phyloP scores from a whole-genome alignment of 1,140 invertebrate genomes.

The Arion vulgaris region DNA sequence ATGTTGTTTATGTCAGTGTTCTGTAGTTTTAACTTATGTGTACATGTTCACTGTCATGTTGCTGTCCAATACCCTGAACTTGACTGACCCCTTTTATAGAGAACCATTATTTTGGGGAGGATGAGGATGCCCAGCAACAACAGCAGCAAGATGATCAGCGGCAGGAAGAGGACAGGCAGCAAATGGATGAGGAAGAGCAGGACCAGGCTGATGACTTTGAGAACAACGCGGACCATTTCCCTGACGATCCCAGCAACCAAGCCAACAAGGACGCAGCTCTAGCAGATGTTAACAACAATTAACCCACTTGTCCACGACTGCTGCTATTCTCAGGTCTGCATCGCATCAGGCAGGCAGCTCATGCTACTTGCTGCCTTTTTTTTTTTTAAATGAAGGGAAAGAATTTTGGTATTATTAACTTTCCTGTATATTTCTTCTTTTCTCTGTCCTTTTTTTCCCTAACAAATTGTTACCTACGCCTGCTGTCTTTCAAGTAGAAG shows the following conservation, averaged over 20 bases:
- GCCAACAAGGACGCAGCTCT: background rate
- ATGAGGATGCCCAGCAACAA: background rate
- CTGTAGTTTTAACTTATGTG: no score
- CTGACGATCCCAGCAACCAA: background rate
- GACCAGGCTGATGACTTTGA: background rate
- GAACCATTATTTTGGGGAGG: constrained; percentile 32
- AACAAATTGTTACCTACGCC: no score
- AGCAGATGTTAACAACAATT: background rate
- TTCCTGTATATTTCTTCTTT: no score
- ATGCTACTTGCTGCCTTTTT: background rate
- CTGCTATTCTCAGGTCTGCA: background rate
- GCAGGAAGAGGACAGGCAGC: background rate
- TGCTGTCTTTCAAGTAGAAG: no score
- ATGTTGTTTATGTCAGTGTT: no score
- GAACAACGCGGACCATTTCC: background rate
- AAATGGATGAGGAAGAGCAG: constrained; percentile 5
- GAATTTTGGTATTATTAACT: background rate
- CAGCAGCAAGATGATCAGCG: background rate
- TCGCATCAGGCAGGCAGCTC: background rate
- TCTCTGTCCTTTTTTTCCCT: background rate
- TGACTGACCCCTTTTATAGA: constrained; percentile 21
- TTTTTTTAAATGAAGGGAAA: background rate
- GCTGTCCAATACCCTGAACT: background rate
- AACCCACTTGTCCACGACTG: background rate
- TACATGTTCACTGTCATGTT: background rate